Evolutionary conservation across 2,113 vertebrate species (phyloP).

Genomic region (Corvus moneduloides): DNA sequence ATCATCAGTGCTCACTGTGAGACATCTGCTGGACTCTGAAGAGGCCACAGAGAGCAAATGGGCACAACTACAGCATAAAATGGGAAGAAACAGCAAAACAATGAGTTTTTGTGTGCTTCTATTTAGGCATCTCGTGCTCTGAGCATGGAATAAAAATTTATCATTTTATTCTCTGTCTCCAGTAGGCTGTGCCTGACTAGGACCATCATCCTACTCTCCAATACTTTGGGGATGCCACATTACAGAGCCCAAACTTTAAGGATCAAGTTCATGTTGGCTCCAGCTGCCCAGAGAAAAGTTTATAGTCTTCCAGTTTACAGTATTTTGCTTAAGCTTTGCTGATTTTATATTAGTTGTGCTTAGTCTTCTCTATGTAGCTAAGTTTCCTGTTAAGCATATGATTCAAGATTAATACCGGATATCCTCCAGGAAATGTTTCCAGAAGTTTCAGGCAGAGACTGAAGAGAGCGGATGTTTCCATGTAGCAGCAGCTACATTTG

Average conservation of each 20-base stretch:
- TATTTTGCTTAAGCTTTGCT: background rate
- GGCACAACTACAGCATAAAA: background rate
- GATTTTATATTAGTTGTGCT: background rate
- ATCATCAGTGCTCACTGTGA: background rate
- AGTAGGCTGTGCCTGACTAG: background rate
- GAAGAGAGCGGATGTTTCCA: background rate
- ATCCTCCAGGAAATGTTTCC: background rate
- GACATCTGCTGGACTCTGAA: background rate
- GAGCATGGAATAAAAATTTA: background rate
- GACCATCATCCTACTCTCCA: background rate
- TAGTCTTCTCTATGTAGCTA: background rate
- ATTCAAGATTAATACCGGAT: conserved; percentile 2
- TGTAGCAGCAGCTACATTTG: background rate
- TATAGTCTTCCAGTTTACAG: background rate
- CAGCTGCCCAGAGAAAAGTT: background rate
- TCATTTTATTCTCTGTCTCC: background rate
- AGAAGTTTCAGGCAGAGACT: background rate
- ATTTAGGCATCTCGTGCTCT: background rate
- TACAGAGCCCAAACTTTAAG: background rate
- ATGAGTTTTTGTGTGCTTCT: background rate
- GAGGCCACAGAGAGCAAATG: background rate
- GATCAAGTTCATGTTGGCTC: background rate
- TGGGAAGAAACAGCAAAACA: background rate
- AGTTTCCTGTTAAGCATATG: background rate
- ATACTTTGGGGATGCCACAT: background rate